phyloP scores from a whole-genome alignment of 1,140 invertebrate genomes.

The Brachionus sp. region DNA sequence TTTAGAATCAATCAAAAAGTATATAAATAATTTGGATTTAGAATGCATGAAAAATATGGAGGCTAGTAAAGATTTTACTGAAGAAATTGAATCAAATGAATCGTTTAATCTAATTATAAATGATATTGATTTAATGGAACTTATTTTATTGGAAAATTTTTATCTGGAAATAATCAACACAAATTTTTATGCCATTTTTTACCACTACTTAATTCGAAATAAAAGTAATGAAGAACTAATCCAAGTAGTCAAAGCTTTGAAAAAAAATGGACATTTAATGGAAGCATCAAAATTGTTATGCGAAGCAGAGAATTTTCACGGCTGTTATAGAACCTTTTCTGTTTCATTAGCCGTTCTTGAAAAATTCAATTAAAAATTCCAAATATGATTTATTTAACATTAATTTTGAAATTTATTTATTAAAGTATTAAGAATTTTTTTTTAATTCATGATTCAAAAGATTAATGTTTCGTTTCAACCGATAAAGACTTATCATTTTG shows the following conservation, averaged over 20 bases:
- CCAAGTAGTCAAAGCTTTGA: not conserved
- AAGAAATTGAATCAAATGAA: not conserved
- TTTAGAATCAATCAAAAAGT: conserved; percentile 18
- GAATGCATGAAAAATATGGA: not conserved
- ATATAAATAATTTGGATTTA: not conserved
- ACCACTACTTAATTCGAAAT: not conserved
- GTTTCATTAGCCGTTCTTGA: conserved; percentile 3
- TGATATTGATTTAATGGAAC: not conserved
- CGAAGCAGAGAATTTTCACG: not conserved
- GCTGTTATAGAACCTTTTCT: not conserved
- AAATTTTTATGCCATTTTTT: not conserved
- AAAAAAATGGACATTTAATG: conserved; percentile 22
- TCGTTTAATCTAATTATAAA: not conserved
- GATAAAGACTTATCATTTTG: too few relatives aligned
- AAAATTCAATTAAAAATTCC: not conserved
- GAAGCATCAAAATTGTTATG: conserved; percentile 1
- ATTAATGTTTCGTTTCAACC: too few relatives aligned
- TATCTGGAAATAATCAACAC: conserved; percentile 1
- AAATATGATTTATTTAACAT: too few relatives aligned
- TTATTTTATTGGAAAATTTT: conserved; percentile 7
- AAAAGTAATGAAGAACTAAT: not conserved
- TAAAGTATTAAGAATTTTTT: too few relatives aligned
- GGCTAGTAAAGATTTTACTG: not conserved
- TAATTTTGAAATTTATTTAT: too few relatives aligned
- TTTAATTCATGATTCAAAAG: too few relatives aligned